Evolutionary conservation across 2,888 invertebrate species (phyloP), one percentile per base, ranked within the genome.

Genomic region (Sthenelais limicola): DNA sequence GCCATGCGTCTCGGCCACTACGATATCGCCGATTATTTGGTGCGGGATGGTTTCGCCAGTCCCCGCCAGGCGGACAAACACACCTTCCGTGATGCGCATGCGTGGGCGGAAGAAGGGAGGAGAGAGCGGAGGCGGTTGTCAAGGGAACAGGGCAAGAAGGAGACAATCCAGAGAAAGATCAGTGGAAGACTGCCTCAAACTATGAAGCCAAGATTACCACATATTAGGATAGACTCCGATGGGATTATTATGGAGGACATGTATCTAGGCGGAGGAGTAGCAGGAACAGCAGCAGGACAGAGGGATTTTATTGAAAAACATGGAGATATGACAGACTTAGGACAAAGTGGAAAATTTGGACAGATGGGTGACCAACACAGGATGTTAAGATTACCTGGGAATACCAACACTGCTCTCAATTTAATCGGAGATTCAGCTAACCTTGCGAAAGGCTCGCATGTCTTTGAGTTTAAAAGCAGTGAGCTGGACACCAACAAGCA

Each of bases 1-100:
- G 84, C 85, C 3, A 82, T 80, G 56, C 70, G 83, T 3, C 79
- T 85, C 1, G 84, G 83, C 0, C 79, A 80, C 58, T 74, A 75
- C n/a, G 76, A 79, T 21, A 79, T 84, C 18, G 80, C 80, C 2
- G 77, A 79, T 21, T 43, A 43, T n/a, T 73, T 84, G 0, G 69
- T 73, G 18, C 71, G 77, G 12, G 79, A 81, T 33, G 84, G 84
- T 3, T 76, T 74, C 7, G 82, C 82, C 0, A 77, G 79, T 49
- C 78, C 76, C 2, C 77, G 78, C 1, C 80, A 82, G 62, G 77
- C 78, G 0, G 84, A 84, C 68, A 69, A 70, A 33, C 77, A 74
- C 32, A 76, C 28, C 26, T 69, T 56, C 38, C 68, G 56, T 26
- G 38, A 30, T 2, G 43, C 47, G 15, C 28, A 68, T 12, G 56